These are phyloP conservation scores for Colistium nudipinnis DNA, from an alignment of 2,113 vertebrate genomes.

Conservation along the genomic window DNA sequence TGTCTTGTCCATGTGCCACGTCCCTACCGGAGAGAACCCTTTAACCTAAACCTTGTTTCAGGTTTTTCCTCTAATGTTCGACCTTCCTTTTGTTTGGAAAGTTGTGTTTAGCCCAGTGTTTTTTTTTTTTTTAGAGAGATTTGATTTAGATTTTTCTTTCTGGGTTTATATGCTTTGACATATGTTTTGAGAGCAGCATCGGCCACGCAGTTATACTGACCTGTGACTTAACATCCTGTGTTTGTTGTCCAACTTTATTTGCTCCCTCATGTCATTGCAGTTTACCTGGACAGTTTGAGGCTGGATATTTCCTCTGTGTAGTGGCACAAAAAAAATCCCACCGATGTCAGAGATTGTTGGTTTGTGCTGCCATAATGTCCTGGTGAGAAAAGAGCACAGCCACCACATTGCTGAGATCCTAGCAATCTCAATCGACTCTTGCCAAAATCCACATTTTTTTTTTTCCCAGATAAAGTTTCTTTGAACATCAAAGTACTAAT, in stretches of 20 bases:
- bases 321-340: constrained; percentile 18
- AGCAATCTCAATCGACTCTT: constrained; percentile 37
- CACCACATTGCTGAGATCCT: constrained; percentile 23
- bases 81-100: too few species aligned
- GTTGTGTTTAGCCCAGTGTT: too few species aligned
- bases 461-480: constrained; percentile 33
- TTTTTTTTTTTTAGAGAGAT: too few species aligned
- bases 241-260: not conserved
- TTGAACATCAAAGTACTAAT: constrained; percentile 60
- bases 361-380: constrained; percentile 8
- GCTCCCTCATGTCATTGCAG: not conserved
- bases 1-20: too few species aligned
- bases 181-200: not conserved
- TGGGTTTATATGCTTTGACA: too few species aligned
- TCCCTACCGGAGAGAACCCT: too few species aligned
- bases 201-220: not conserved
- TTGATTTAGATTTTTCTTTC: too few species aligned
- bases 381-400: constrained; percentile 29
- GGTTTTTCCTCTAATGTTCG: too few species aligned
- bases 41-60: too few species aligned
- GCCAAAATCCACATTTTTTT: constrained; percentile 51
- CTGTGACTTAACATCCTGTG: not conserved
- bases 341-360: constrained; percentile 10
- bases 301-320: constrained; percentile 7
- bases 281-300: constrained; percentile 5